A percentile compares a stretch with the other conserved stretches of the same genome.
Evolutionary conservation across 2,113 vertebrate species (phyloP).

Genomic region (Dissostichus mawsoni): DNA sequence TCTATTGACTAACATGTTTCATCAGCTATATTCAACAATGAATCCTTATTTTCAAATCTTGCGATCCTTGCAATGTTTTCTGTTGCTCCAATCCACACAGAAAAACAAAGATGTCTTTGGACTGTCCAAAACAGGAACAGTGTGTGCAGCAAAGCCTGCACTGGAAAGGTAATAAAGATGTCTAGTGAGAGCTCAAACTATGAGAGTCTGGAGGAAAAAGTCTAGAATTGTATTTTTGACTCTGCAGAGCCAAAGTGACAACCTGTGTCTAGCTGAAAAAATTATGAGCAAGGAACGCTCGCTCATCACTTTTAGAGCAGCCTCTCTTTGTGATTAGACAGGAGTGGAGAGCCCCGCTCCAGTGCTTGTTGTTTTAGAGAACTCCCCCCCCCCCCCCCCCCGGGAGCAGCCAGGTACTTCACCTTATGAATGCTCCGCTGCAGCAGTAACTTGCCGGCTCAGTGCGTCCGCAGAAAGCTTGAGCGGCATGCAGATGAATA

Average conservation of each 20-base stretch:
- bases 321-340: constrained; percentile 58
- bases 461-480: constrained; percentile 44
- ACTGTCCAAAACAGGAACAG: constrained; percentile 58
- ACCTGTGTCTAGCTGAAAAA: constrained; percentile 77
- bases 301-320: constrained; percentile 65
- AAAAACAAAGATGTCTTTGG: constrained; percentile 44
- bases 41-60: background rate
- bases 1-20: background rate
- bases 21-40: background rate
- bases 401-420: constrained; percentile 54
- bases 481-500: constrained; percentile 40
- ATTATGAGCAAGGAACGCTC: constrained; percentile 78
- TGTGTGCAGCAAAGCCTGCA: constrained; percentile 46
- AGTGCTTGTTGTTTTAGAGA: constrained; percentile 52
- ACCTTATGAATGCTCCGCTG: constrained; percentile 54
- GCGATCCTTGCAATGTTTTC: constrained; percentile 1
- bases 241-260: constrained; percentile 79
- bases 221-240: constrained; percentile 79
- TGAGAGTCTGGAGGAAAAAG: constrained; percentile 50
- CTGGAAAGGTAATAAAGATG: constrained; percentile 74
- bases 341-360: constrained; percentile 19
- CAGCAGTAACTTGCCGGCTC: constrained; percentile 43
- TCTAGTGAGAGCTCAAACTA: constrained; percentile 68
- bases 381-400: constrained; percentile 21
- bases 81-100: constrained; percentile 30